phyloP scores from a whole-genome alignment of 1,140 invertebrate species.

The Lepidurus packardi region DNA sequence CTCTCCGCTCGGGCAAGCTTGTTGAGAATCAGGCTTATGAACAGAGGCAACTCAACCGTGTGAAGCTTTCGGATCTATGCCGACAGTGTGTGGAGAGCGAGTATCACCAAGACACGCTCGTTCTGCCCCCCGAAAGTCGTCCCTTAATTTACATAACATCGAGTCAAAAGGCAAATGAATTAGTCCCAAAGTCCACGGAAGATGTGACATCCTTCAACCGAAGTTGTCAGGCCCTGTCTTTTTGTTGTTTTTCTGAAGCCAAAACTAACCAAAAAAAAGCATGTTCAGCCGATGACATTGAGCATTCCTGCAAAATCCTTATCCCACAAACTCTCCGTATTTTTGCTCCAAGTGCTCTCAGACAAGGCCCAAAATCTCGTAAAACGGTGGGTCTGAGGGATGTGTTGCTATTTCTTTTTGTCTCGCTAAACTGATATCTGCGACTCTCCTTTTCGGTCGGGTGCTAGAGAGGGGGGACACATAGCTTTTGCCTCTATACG shows the following conservation, averaged over 20 bases:
- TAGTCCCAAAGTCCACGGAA: background rate
- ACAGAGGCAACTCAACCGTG: conserved; percentile 10
- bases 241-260: too few relatives aligned
- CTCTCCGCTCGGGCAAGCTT: background rate
- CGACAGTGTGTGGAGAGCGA: background rate
- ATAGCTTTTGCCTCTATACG: conserved; percentile 18
- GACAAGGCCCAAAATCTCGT: background rate
- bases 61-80: background rate
- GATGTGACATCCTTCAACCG: background rate
- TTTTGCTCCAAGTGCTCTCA: background rate
- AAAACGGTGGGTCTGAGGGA: background rate
- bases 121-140: background rate
- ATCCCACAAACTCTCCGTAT: too few relatives aligned
- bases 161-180: conserved; percentile 5
- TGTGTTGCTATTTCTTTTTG: background rate
- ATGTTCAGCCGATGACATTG: too few relatives aligned
- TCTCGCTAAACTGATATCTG: conserved; percentile 17
- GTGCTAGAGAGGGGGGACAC: background rate
- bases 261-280: too few relatives aligned
- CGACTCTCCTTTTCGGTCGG: background rate
- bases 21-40: background rate
- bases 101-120: background rate
- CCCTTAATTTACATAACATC: background rate
- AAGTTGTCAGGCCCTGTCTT: background rate
- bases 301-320: too few relatives aligned